Evolutionary conservation across 2,797 vertebrate genomes (phyloP).

Genomic region (Muraenolepis orangiensis): DNA sequence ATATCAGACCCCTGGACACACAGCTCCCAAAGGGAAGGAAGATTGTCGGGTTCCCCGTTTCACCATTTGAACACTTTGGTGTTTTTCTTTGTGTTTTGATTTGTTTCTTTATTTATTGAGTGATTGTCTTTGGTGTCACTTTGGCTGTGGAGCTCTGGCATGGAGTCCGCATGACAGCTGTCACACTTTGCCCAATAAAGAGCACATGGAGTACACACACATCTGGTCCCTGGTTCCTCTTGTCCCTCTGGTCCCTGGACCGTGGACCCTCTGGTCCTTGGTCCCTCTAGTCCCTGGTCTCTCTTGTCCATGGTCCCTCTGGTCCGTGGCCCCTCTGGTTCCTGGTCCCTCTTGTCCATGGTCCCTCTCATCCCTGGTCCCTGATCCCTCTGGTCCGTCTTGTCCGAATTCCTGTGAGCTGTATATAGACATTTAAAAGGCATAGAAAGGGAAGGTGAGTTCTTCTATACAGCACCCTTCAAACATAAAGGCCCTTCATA

Average conservation of each 20-base stretch:
- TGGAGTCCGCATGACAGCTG: constrained; percentile 65
- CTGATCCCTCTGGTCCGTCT: not conserved
- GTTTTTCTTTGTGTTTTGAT: constrained; percentile 50
- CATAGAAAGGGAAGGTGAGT: not conserved
- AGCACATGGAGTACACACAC: constrained; percentile 36
- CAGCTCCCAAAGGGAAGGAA: constrained; percentile 39
- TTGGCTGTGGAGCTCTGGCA: constrained; percentile 60
- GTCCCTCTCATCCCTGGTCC: too few relatives aligned
- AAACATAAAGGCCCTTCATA: not conserved
- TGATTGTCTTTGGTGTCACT: constrained; percentile 69
- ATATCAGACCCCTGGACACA: constrained; percentile 40
- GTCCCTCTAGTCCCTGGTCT: too few relatives aligned
- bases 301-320: too few relatives aligned
- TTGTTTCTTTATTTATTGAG: constrained; percentile 66
- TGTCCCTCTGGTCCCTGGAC: too few relatives aligned
- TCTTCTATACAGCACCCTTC: not conserved
- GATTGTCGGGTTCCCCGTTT: constrained; percentile 43
- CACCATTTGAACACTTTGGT: constrained; percentile 51
- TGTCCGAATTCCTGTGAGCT: not conserved
- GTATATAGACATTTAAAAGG: not conserved
- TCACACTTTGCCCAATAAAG: constrained; percentile 66
- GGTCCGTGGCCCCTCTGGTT: constrained; percentile 9
- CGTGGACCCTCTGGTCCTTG: constrained; percentile 14
- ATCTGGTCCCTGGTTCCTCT: too few relatives aligned
- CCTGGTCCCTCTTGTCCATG: too few relatives aligned